Conservation (phyloP, 2,888 invertebrate genomes). For the Nowickia ferox region DNA sequence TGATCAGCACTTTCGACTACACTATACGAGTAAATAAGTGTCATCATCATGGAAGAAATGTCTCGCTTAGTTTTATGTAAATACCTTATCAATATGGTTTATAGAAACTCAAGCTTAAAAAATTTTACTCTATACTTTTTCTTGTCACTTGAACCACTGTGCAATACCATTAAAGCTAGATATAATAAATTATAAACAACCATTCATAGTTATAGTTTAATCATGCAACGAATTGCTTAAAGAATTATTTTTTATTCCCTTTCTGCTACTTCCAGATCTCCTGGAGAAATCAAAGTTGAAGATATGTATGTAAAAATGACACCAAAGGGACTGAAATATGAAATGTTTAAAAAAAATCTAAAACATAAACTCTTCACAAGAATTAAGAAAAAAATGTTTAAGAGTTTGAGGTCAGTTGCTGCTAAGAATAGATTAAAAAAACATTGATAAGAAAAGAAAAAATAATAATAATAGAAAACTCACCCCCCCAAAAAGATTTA, state of each 20-base stretch:
- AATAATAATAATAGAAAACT: constrained; percentile 49
- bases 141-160: constrained; percentile 7
- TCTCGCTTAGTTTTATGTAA: too few species aligned
- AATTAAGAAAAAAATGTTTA: constrained; percentile 36
- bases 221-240: constrained; percentile 60
- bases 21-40: too few species aligned
- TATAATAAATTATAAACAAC: constrained; percentile 61
- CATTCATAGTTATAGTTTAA: constrained; percentile 61
- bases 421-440: constrained; percentile 24
- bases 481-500: constrained; percentile 40
- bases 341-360: constrained; percentile 46
- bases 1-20: too few species aligned
- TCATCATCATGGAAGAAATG: too few species aligned
- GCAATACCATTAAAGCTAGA: constrained; percentile 32
- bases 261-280: not conserved
- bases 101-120: not conserved
- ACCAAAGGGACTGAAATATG: constrained; percentile 69
- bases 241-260: constrained; percentile 8
- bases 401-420: constrained; percentile 61
- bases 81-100: too few species aligned
- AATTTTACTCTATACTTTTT: not conserved
- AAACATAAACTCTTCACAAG: constrained; percentile 58
- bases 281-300: constrained; percentile 56
- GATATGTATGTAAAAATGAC: constrained; percentile 64
- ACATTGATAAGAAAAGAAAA: constrained; percentile 21